A percentile compares a stretch with the other conserved stretches of the same genome.
phyloP scores from a whole-genome alignment of 2,113 vertebrate genomes.

The Cairina moschata region DNA sequence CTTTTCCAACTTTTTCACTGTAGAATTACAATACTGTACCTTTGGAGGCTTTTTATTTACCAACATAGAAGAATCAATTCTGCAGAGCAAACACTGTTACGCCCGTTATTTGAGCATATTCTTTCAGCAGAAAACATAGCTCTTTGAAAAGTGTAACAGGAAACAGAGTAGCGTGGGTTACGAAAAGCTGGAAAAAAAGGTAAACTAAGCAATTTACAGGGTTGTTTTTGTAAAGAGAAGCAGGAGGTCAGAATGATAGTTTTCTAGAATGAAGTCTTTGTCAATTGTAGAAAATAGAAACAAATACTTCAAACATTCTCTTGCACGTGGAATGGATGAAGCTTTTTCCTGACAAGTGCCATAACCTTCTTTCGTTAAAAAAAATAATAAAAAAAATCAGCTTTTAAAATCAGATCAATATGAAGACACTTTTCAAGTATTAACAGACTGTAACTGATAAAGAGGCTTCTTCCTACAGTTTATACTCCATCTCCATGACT shows the following conservation, averaged over 20 bases:
- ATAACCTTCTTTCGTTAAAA: not conserved
- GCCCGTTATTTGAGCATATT: not conserved
- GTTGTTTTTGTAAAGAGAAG: not conserved
- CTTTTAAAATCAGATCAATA: constrained; percentile 14
- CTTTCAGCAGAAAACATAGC: not conserved
- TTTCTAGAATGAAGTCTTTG: not conserved
- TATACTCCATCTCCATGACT: not conserved
- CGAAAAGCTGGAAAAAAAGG: not conserved
- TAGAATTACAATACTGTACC: constrained; percentile 30
- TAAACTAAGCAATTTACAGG: not conserved
- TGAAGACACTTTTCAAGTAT: not conserved
- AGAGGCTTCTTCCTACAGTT: not conserved
- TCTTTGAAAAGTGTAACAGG: not conserved
- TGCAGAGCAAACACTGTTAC: not conserved
- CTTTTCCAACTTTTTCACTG: constrained; percentile 27
- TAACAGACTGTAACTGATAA: not conserved
- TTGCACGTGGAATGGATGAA: not conserved
- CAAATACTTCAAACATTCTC: constrained; percentile 12
- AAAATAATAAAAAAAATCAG: not conserved
- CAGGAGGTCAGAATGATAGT: not conserved
- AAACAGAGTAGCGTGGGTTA: not conserved
- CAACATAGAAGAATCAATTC: not conserved
- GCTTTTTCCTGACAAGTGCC: constrained; percentile 12
- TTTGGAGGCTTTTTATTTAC: constrained; percentile 58
- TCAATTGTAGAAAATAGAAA: constrained; percentile 11